Conservation (phyloP, 2,113 vertebrate species). For the Dermatemys mawii region DNA sequence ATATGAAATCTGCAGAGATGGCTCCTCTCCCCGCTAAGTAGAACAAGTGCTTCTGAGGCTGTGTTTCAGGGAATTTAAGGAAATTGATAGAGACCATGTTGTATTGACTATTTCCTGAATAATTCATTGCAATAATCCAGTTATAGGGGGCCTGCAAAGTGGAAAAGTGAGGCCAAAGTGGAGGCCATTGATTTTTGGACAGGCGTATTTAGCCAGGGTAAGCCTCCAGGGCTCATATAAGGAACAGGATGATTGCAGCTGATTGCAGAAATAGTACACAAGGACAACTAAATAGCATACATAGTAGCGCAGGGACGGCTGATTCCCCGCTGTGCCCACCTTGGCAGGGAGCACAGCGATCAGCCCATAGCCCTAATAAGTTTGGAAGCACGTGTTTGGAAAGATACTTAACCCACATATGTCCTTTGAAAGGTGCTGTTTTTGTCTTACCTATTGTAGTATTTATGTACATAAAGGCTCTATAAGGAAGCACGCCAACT, state of each 20-base stretch:
- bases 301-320: too few relatives aligned
- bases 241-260: not conserved
- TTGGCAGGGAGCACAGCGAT: rapidly evolving
- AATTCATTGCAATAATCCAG: not conserved
- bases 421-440: not conserved
- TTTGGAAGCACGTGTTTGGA: rapidly evolving
- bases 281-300: not conserved
- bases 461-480: rapidly evolving
- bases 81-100: not conserved
- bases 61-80: not conserved
- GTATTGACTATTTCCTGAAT: not conserved
- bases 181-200: not conserved
- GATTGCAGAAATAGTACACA: not conserved
- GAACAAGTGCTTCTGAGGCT: not conserved
- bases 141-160: not conserved
- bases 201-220: not conserved
- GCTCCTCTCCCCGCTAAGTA: not conserved
- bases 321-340: not conserved
- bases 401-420: not conserved
- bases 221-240: not conserved
- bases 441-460: rapidly evolving
- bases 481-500: not conserved
- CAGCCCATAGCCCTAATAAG: rapidly evolving
- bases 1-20: rapidly evolving
- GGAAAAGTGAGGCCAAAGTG: not conserved